Conservation (phyloP, 2,113 vertebrate genomes). For the Butorides virescens region DNA sequence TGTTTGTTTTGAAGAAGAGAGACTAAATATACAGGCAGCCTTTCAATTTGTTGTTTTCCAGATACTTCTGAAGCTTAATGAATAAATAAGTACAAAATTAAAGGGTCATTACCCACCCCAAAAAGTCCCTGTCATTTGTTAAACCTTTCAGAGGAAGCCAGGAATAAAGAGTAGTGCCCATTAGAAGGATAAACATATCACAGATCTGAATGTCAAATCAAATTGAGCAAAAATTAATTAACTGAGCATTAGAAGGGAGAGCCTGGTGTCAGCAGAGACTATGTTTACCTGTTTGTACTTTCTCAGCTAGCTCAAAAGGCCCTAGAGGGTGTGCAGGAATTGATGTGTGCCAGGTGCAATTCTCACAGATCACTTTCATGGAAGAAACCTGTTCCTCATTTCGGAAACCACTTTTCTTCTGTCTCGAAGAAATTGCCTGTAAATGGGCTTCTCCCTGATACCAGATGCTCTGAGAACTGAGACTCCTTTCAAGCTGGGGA, state of each 20-base stretch:
- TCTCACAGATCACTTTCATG: not conserved
- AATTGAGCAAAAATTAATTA: constrained; percentile 61
- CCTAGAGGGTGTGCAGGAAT: not conserved
- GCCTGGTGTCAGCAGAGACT: constrained; percentile 6
- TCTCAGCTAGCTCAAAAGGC: not conserved
- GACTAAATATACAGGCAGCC: not conserved
- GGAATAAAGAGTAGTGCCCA: constrained; percentile 36
- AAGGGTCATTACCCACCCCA: constrained; percentile 46
- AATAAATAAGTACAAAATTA: constrained; percentile 60
- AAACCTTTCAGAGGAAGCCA: constrained; percentile 52
- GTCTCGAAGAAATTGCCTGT: constrained; percentile 22
- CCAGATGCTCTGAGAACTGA: constrained; percentile 16
- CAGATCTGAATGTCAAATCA: constrained; percentile 55
- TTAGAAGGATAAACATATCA: constrained; percentile 55
- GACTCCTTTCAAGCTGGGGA: not conserved
- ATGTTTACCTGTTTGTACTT: not conserved
- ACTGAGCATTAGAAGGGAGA: constrained; percentile 16
- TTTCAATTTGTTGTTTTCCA: constrained; percentile 16
- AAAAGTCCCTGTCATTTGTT: constrained; percentile 31
- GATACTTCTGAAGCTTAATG: constrained; percentile 19
- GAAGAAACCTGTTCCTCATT: not conserved
- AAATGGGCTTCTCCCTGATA: constrained; percentile 34
- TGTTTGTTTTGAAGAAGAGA: not conserved
- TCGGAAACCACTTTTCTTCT: constrained; percentile 19
- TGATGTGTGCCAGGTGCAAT: not conserved